Percentiles rank a stretch among this genome's conserved stretches.
Conservation (phyloP, 2,113 vertebrate species). For the Phasianus colchicus region DNA sequence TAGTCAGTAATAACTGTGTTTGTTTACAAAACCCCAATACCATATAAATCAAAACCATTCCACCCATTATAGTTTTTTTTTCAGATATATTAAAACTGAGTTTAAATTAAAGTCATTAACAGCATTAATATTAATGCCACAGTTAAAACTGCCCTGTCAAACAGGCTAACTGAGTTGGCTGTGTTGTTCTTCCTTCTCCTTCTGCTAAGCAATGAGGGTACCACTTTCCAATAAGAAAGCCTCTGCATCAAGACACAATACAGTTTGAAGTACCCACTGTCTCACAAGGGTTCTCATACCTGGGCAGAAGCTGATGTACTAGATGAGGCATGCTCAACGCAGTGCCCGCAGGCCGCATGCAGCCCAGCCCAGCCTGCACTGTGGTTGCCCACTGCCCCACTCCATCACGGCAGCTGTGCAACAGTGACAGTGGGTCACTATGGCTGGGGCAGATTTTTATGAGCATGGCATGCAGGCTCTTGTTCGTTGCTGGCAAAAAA, state of each 20-base stretch:
- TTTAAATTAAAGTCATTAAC: neutral
- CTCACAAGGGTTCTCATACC: neutral
- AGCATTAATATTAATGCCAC: neutral
- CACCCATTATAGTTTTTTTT: neutral
- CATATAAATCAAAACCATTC: neutral
- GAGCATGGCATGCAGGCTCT: no score
- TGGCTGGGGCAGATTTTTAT: no score
- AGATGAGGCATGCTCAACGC: no score
- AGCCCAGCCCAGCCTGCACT: no score
- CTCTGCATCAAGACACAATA: neutral
- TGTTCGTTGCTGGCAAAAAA: no score
- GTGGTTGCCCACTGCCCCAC: no score
- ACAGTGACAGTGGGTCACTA: no score
- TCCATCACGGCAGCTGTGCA: no score
- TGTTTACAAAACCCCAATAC: neutral
- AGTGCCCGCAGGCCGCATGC: no score
- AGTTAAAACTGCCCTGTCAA: neutral
- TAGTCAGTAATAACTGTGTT: neutral
- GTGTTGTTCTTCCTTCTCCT: neutral
- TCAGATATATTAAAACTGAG: fast-evolving
- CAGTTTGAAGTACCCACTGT: neutral
- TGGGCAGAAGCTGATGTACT: neutral
- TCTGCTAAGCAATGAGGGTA: neutral
- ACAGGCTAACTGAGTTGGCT: neutral
- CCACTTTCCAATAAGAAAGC: neutral